These are phyloP conservation scores for Scaptomyza montana DNA, from an alignment of 1,140 invertebrate species.

Conservation along the genomic window DNA sequence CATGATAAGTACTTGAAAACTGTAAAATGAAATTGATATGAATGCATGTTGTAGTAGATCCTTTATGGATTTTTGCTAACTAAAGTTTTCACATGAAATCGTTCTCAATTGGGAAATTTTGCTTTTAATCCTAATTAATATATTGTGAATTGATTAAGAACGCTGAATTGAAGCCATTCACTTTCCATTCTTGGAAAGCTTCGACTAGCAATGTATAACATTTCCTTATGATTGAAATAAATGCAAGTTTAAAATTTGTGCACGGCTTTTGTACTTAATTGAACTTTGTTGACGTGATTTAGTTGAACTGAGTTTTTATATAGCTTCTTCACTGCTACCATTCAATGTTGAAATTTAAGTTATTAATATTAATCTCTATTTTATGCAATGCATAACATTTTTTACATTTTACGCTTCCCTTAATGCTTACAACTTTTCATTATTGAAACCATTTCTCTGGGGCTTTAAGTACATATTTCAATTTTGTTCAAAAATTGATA, in stretches of 20 bases:
- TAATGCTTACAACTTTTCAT: not conserved
- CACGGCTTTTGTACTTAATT: not conserved
- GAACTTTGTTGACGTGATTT: not conserved
- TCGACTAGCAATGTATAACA: no score
- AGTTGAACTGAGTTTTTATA: no score
- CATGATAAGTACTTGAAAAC: not conserved
- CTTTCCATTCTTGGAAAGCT: no score
- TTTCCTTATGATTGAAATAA: not conserved
- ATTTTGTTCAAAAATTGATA: constrained; percentile 9
- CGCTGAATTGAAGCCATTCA: no score
- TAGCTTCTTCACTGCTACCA: no score
- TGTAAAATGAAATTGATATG: not conserved
- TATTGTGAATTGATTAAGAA: no score
- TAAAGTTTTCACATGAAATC: not conserved
- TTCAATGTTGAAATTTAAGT: no score
- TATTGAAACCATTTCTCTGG: not conserved
- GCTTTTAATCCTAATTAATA: no score
- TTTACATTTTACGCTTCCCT: not conserved
- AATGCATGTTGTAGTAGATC: not conserved
- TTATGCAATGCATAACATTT: no score
- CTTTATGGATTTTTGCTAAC: no score
- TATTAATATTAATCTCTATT: no score
- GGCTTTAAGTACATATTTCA: not conserved
- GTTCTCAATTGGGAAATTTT: not conserved
- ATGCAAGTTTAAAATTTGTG: not conserved